Percentiles rank a stretch among this genome's conserved stretches.
These are phyloP conservation scores for Mechanitis mazaeus DNA, from an alignment of 2,888 invertebrate genomes.

Conservation along the genomic window DNA sequence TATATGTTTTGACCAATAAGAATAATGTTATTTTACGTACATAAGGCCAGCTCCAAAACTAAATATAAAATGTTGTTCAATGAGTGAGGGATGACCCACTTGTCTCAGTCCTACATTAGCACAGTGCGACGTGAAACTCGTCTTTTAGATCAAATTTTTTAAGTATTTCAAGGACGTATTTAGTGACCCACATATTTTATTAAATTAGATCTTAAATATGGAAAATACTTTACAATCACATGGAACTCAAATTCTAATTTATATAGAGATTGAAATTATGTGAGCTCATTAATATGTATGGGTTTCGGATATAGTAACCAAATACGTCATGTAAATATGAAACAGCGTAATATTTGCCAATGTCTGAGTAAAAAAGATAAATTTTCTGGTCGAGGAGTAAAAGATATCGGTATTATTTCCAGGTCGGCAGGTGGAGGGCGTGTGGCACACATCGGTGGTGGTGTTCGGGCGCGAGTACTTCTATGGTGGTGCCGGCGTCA, in stretches of 20 bases:
- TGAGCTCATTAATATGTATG: no score
- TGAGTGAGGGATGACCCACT: constrained; percentile 19
- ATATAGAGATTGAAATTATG: no score
- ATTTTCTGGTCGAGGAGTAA: no score
- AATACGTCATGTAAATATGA: no score
- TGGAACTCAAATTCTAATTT: no score
- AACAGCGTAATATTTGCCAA: no score
- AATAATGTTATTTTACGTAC: constrained; percentile 2
- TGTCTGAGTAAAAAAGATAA: no score
- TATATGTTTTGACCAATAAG: background rate
- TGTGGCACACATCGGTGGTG: constrained; percentile 97
- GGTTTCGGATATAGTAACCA: no score
- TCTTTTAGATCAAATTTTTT: constrained; percentile 29
- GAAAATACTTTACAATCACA: no score
- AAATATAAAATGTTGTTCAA: no score
- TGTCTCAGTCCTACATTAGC: constrained; percentile 22
- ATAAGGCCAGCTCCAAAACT: no score
- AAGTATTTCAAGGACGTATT: constrained; percentile 47
- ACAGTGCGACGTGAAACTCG: constrained; percentile 29
- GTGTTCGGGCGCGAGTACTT: constrained; percentile 92
- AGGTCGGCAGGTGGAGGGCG: constrained; percentile 91
- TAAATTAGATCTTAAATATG: background rate
- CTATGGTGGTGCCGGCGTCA: constrained; percentile 88
- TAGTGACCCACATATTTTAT: constrained; percentile 41
- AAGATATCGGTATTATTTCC: constrained; percentile 30